Base-by-base conservation (phyloP, 2,888 invertebrate genomes). In the Drosophila mettleri region DNA sequence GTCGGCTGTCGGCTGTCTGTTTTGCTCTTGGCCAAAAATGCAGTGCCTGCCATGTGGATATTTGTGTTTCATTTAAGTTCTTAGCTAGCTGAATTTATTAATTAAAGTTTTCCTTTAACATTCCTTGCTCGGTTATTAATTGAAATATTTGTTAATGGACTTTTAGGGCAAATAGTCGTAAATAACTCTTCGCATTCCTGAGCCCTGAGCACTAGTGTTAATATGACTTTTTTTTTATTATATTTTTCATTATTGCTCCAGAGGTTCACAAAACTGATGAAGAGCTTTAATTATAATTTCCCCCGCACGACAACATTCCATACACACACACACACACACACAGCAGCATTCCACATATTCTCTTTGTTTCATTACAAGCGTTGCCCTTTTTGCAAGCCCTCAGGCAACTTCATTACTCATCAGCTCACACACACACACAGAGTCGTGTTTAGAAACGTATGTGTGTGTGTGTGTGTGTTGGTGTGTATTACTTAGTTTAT, bases 271-370 rank as follows among this genome's bases (percentile, higher is more conserved):
- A 41, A 20, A 20, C 55, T 51, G 68, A 67, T 67, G 49, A 38
- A 67, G 49, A 65, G 67, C 62, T 74, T 74, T 74, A 74, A 74
- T 74, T 74, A 74, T 74, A 77, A 74, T 77, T 72, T 77, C 39
- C 38, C 55, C 52, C 22, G 24, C 31, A n/a, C 49, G 7, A 29
- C 18, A 67, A 45, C 61, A 74, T 74, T 74, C 73, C 74, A 38
- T 36, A 76, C 36, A 20, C 16, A 34, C 12, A 39, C 29, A 31
- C n/a, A 18, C 52, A 38, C 39, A n/a, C 34, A 7, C 43, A 36
- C 58, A 38, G 38, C 60, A 12, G 58, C 57, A 46, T 71, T 73
- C 58, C 63, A 66, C 58, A 74, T 67, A 72, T 74, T 74, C 73
- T 41, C 74, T 77, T 74, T 74, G 74, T 74, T 74, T 77, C 78